A percentile compares a stretch with the other conserved stretches of the same genome.
These are phyloP conservation scores for Montipora sp. DNA, from an alignment of 64 coral and sea anemone species.

Conservation along the genomic window DNA sequence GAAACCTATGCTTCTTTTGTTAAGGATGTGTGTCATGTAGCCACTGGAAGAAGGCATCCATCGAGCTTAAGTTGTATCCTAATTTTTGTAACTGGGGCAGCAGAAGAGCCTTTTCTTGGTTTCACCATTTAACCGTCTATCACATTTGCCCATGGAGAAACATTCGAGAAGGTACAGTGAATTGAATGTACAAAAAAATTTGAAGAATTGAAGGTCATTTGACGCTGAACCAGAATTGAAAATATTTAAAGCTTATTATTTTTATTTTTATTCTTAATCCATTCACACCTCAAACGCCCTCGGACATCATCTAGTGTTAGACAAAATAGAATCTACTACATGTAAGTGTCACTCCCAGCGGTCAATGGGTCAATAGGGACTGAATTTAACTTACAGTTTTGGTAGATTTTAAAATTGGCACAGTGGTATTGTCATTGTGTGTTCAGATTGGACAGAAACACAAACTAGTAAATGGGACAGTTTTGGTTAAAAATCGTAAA, in stretches of 20 bases:
- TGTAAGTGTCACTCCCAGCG: too few relatives aligned
- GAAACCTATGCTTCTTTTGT: slow-evolving; percentile 62
- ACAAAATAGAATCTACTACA: too few relatives aligned
- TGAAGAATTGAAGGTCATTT: too few relatives aligned
- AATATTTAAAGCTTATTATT: too few relatives aligned
- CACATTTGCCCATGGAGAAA: slow-evolving; percentile 30
- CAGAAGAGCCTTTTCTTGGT: slow-evolving; percentile 77
- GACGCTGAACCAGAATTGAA: too few relatives aligned
- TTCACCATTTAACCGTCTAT: slow-evolving; percentile 48
- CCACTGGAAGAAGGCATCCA: slow-evolving; percentile 61
- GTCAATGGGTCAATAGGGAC: too few relatives aligned
- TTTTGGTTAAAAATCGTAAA: too few relatives aligned
- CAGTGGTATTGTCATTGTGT: background rate
- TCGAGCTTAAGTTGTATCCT: slow-evolving; percentile 48
- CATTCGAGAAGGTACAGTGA: background rate
- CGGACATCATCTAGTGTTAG: too few relatives aligned
- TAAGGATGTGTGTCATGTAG: slow-evolving; percentile 57
- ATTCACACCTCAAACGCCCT: background rate
- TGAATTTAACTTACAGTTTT: background rate
- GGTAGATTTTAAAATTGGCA: background rate
- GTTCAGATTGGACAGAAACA: background rate
- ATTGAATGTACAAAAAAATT: background rate
- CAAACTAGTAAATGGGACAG: too few relatives aligned
- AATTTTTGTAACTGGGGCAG: slow-evolving; percentile 69
- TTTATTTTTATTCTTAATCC: too few relatives aligned